phyloP scores from a whole-genome alignment of 2,113 vertebrate genomes.

The Synodontis membranacea region DNA sequence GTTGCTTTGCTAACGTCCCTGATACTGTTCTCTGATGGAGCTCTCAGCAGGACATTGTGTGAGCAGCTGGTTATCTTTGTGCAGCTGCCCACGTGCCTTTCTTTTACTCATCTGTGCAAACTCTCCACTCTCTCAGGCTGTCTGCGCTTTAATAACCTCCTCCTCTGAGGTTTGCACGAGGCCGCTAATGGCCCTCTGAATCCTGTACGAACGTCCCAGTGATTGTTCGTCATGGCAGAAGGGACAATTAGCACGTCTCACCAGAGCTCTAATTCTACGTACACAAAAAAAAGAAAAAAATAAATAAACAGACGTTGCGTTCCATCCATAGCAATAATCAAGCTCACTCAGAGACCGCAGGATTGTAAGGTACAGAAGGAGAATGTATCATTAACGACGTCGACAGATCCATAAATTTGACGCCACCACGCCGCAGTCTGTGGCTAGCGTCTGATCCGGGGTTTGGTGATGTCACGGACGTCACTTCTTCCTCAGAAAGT shows the following conservation, averaged over 20 bases:
- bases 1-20: neutral
- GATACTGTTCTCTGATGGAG: neutral
- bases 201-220: slow-evolving; percentile 8
- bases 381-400: slow-evolving; percentile 31
- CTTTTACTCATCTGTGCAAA: neutral
- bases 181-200: slow-evolving; percentile 18
- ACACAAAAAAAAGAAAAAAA: neutral
- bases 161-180: neutral
- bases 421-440: slow-evolving; percentile 28
- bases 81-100: neutral
- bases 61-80: neutral
- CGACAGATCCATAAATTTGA: neutral
- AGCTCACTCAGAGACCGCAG: neutral
- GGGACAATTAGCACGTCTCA: slow-evolving; percentile 34
- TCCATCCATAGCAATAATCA: slow-evolving; percentile 23
- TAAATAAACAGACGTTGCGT: neutral
- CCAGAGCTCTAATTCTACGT: slow-evolving; percentile 7
- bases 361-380: slow-evolving; percentile 32
- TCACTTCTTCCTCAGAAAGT: neutral
- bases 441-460: neutral
- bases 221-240: slow-evolving; percentile 20
- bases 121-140: neutral
- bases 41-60: slow-evolving; percentile 9
- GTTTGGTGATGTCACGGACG: slow-evolving; percentile 25
- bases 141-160: slow-evolving; percentile 14